Conservation (phyloP, 1,140 invertebrate genomes). For the Luehdorfia chinensis region DNA sequence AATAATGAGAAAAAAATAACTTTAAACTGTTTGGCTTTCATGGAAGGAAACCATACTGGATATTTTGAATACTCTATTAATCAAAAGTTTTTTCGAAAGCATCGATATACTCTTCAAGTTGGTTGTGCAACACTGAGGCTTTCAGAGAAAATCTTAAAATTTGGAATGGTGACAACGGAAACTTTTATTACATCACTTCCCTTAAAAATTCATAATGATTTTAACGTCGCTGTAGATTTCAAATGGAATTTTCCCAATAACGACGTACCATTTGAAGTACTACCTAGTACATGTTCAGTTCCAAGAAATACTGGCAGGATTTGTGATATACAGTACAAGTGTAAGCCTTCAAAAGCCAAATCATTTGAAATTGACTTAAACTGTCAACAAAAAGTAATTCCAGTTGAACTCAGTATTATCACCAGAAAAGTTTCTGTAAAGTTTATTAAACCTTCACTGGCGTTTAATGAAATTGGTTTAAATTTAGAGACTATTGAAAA, state of each 20-base stretch:
- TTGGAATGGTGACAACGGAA: conserved; percentile 66
- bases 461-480: conserved; percentile 63
- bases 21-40: conserved; percentile 44
- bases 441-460: conserved; percentile 50
- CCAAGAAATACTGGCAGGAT: conserved; percentile 48
- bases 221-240: conserved; percentile 51
- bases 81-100: conserved; percentile 41
- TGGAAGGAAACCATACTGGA: conserved; percentile 36
- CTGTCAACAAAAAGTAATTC: conserved; percentile 36
- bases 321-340: conserved; percentile 51
- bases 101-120: conserved; percentile 47
- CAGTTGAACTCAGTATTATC: conserved; percentile 52
- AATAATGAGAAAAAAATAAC: conserved; percentile 29
- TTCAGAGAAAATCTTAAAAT: conserved; percentile 57
- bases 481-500: conserved; percentile 58
- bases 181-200: conserved; percentile 56
- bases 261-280: conserved; percentile 59
- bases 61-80: conserved; percentile 53
- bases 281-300: conserved; percentile 41
- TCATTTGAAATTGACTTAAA: conserved; percentile 51
- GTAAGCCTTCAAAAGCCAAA: conserved; percentile 58
- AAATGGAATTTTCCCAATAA: conserved; percentile 43
- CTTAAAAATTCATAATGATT: conserved; percentile 56
- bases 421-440: conserved; percentile 60
- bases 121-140: conserved; percentile 49